Conservation (phyloP, 2,797 vertebrate species). For the Hydrophis major region DNA sequence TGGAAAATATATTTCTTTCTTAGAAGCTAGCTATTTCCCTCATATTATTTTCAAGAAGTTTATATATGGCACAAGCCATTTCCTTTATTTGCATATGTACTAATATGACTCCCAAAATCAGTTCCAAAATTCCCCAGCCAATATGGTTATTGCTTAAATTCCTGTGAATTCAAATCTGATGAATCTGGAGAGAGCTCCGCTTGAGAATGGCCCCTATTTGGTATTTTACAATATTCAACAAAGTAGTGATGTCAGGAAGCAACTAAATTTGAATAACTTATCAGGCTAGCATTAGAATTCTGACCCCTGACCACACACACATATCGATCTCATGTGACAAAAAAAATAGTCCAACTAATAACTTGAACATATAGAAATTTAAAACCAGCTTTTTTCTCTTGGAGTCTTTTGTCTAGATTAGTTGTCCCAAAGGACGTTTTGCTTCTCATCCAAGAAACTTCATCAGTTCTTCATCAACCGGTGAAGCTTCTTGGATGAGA, state of each 20-base stretch:
- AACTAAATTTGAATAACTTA: background rate
- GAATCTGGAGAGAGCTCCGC: background rate
- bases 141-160: background rate
- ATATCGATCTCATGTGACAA: background rate
- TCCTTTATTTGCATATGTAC: background rate
- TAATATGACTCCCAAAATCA: background rate
- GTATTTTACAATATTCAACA: background rate
- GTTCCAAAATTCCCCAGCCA: background rate
- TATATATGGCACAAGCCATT: background rate
- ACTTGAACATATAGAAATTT: background rate
- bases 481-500: background rate
- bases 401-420: background rate
- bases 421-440: background rate
- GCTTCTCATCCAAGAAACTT: background rate
- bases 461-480: background rate
- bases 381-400: background rate
- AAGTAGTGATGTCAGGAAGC: background rate
- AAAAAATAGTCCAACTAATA: background rate
- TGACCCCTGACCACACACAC: background rate
- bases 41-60: background rate
- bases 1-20: background rate
- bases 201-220: background rate
- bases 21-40: background rate
- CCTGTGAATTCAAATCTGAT: background rate
- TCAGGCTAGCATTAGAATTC: background rate